Percentiles rank a stretch among this genome's conserved stretches.
Conservation (phyloP, 30 jellyfish, hydroid and myxozoan genomes). For the Sanderia malayensis region DNA sequence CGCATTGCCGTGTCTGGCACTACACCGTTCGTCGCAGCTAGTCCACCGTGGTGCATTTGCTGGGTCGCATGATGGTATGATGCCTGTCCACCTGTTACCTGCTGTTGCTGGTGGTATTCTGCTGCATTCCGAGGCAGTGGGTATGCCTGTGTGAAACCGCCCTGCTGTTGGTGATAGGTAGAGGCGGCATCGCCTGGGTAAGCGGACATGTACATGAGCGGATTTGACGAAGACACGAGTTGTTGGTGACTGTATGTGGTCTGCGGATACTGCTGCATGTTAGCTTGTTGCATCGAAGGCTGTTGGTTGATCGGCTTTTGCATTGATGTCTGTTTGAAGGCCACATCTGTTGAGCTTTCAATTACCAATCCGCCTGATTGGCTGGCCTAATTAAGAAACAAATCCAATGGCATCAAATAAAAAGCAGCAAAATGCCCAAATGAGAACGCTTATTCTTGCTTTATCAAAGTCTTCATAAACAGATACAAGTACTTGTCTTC, state of each 20-base stretch:
- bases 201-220: neutral
- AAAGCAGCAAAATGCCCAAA: too few relatives aligned
- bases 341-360: neutral
- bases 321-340: constrained; percentile 4
- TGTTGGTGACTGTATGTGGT: neutral
- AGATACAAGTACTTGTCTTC: too few relatives aligned
- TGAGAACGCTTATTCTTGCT: too few relatives aligned
- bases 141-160: neutral
- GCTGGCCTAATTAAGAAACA: neutral
- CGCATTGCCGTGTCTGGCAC: too few relatives aligned
- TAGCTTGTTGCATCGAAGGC: neutral
- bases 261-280: constrained; percentile 2
- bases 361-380: neutral
- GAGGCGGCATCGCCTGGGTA: neutral
- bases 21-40: too few relatives aligned
- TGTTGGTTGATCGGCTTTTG: neutral
- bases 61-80: too few relatives aligned
- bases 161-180: too few relatives aligned
- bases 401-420: too few relatives aligned
- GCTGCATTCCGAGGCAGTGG: neutral
- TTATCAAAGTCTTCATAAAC: too few relatives aligned
- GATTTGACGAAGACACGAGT: neutral
- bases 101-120: neutral
- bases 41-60: too few relatives aligned
- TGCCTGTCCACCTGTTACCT: neutral